These are phyloP conservation scores for Shargacucullia verbasci DNA, from an alignment of 2,888 invertebrate species.

Conservation along the genomic window DNA sequence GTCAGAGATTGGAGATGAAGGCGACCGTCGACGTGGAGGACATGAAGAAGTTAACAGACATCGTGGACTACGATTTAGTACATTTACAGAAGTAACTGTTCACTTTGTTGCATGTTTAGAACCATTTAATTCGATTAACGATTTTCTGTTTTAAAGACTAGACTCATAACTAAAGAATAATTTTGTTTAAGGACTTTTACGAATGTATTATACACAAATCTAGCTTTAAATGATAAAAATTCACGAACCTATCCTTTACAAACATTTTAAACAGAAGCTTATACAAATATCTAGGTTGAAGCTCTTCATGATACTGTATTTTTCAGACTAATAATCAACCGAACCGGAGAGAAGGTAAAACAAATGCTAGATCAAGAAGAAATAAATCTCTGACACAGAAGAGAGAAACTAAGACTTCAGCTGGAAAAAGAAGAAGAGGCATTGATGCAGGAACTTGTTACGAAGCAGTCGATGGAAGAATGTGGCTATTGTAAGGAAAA, in stretches of 20 bases:
- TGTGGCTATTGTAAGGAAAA: constrained; percentile 74
- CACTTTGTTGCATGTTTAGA: constrained; percentile 15
- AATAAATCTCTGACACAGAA: constrained; percentile 78
- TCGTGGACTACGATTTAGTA: constrained; percentile 75
- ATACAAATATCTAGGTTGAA: too few species aligned
- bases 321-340: constrained; percentile 76
- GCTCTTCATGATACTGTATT: too few species aligned
- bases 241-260: too few species aligned
- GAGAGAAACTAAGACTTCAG: constrained; percentile 69
- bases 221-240: too few species aligned
- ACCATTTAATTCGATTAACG: constrained; percentile 4
- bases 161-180: constrained; percentile 14
- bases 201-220: constrained; percentile 11
- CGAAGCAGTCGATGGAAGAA: constrained; percentile 68
- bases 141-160: constrained; percentile 28
- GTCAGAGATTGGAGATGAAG: constrained; percentile 70
- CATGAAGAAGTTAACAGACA: constrained; percentile 74
- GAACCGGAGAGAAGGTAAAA: constrained; percentile 76
- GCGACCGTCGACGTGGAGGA: constrained; percentile 68
- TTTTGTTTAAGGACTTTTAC: constrained; percentile 3
- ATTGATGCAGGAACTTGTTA: constrained; percentile 67
- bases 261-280: too few species aligned
- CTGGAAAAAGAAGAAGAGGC: constrained; percentile 73
- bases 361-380: constrained; percentile 76
- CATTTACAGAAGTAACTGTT: constrained; percentile 76